Evolutionary conservation across 2,797 vertebrate genomes (phyloP).

Genomic region (Sternarchorhynchus goeldii): DNA sequence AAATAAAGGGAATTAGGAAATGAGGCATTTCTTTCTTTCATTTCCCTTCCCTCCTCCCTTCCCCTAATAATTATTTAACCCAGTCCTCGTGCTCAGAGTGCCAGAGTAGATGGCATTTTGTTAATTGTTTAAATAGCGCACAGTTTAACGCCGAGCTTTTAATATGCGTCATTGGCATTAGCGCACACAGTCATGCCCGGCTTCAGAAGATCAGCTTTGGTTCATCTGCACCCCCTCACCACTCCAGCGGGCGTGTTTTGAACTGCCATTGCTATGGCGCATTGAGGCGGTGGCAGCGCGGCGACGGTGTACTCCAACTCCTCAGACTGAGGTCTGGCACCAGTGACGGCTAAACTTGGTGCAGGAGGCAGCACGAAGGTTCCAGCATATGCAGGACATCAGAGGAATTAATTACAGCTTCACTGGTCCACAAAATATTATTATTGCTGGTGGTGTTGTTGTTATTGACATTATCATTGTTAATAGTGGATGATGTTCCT

Average conservation of each 20-base stretch:
- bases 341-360: constrained; percentile 50
- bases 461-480: neutral
- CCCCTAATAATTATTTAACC: constrained; percentile 72
- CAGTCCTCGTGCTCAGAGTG: constrained; percentile 67
- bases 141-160: constrained; percentile 67
- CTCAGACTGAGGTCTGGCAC: constrained; percentile 22
- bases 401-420: constrained; percentile 52
- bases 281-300: neutral
- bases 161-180: constrained; percentile 58
- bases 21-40: constrained; percentile 62
- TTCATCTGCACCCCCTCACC: neutral
- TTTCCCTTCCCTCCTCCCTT: constrained; percentile 7
- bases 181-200: constrained; percentile 21
- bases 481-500: constrained; percentile 1
- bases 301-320: constrained; percentile 2
- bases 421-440: constrained; percentile 35
- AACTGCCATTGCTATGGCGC: neutral
- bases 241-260: neutral
- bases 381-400: constrained; percentile 7
- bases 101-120: constrained; percentile 64
- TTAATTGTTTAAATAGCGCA: constrained; percentile 64
- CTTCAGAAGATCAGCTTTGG: constrained; percentile 35
- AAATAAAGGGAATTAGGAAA: constrained; percentile 78
- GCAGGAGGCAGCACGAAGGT: constrained; percentile 14
- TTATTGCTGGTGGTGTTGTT: neutral